A percentile compares a stretch with the other conserved stretches of the same genome.
Conservation (phyloP, 2,797 vertebrate species). For the Ataeniobius toweri region DNA sequence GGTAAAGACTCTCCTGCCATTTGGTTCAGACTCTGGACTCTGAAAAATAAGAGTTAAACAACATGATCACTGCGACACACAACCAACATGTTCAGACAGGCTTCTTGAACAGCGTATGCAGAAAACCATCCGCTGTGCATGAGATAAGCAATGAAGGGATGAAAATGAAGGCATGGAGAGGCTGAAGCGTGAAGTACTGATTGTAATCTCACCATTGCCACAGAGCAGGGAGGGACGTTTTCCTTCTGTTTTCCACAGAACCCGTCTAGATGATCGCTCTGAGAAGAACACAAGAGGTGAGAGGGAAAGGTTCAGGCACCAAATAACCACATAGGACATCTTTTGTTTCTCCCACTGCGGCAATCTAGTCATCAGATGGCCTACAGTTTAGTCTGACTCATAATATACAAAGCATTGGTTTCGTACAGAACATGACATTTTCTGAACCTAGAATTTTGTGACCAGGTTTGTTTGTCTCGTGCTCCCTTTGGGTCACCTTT, state of each 20-base stretch:
- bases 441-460: not conserved
- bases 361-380: not conserved
- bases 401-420: not conserved
- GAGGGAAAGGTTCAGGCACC: not conserved
- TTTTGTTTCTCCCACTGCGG: not conserved
- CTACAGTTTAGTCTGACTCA: not conserved
- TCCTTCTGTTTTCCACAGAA: conserved; percentile 90
- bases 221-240: conserved; percentile 84
- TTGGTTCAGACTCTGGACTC: conserved; percentile 67
- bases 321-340: not conserved
- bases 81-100: not conserved
- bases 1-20: conserved; percentile 58
- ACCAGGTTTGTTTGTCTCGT: not conserved
- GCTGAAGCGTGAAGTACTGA: not conserved
- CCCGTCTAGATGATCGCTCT: conserved; percentile 84
- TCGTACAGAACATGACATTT: not conserved
- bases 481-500: not conserved
- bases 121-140: not conserved
- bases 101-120: too few species aligned
- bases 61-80: not conserved
- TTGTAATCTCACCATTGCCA: conserved; percentile 72
- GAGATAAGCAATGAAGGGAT: too few species aligned
- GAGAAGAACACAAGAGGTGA: conserved; percentile 24
- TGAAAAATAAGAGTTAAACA: conserved; percentile 18
- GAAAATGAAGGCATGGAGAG: not conserved